Conservation (phyloP, 23 tunicate species). For the Halocynthia aurantium region DNA sequence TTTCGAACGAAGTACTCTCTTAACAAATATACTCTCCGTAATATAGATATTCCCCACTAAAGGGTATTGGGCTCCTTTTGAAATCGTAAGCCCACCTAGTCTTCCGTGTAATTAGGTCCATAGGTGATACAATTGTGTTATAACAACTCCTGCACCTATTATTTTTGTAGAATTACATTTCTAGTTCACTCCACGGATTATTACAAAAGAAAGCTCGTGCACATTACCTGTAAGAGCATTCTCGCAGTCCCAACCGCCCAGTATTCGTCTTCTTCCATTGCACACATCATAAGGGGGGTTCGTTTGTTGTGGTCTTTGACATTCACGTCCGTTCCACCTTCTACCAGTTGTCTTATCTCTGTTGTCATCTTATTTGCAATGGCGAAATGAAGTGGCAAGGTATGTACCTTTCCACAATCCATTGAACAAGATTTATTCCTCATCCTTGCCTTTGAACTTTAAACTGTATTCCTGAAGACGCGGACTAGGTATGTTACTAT, state of each 20-base stretch:
- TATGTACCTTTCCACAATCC: no score
- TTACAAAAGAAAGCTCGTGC: no score
- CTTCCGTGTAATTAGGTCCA: neutral
- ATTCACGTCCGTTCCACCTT: slow-evolving; percentile 45
- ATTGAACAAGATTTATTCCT: no score
- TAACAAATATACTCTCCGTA: no score
- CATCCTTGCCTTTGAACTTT: no score
- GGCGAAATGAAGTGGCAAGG: slow-evolving; percentile 62
- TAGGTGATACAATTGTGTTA: neutral
- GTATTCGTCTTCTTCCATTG: slow-evolving; percentile 60
- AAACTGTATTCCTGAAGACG: no score
- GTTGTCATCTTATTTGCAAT: slow-evolving; percentile 48
- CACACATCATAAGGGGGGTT: slow-evolving; percentile 76
- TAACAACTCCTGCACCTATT: neutral
- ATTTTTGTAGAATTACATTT: neutral
- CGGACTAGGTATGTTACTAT: no score
- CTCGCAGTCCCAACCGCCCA: slow-evolving; percentile 75
- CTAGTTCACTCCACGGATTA: no score
- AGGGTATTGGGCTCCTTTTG: no score
- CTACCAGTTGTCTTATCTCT: slow-evolving; percentile 49
- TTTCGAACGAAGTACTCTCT: no score
- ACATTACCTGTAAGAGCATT: slow-evolving; percentile 72
- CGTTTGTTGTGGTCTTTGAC: slow-evolving; percentile 33
- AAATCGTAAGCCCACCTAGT: neutral
- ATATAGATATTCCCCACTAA: no score